Conservation (phyloP, 2,888 invertebrate species). For the Drosophila pegasa region DNA sequence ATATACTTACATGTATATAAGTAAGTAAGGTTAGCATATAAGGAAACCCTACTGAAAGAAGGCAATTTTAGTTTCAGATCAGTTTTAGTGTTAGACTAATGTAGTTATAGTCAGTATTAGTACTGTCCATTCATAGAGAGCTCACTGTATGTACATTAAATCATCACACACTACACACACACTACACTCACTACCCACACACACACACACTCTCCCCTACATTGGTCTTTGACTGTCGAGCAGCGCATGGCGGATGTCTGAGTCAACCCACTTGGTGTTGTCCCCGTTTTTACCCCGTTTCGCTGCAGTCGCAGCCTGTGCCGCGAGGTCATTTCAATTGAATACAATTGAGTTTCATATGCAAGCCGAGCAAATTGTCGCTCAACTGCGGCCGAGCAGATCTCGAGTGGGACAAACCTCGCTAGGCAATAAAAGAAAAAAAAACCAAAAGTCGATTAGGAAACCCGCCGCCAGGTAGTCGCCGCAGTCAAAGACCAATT, state of each 20-base stretch:
- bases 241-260: constrained; percentile 52
- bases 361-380: constrained; percentile 27
- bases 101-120: neutral
- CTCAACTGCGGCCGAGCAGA: constrained; percentile 10
- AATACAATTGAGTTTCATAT: constrained; percentile 82
- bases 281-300: neutral
- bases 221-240: constrained; percentile 45
- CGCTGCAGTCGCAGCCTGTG: constrained; percentile 30
- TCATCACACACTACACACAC: constrained; percentile 2
- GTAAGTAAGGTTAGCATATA: too few species aligned
- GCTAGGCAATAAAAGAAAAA: neutral
- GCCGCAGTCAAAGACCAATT: constrained; percentile 23
- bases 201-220: constrained; percentile 4
- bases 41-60: too few species aligned
- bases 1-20: too few species aligned
- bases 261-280: neutral
- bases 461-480: constrained; percentile 2
- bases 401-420: neutral
- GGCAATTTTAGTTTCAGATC: too few species aligned
- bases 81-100: too few species aligned
- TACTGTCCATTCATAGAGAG: neutral
- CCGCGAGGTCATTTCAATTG: constrained; percentile 84
- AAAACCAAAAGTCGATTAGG: neutral
- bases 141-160: neutral
- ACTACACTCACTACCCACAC: constrained; percentile 1